Base-by-base conservation (phyloP, 1,140 invertebrate genomes). In the Leptopilina clavipes region DNA sequence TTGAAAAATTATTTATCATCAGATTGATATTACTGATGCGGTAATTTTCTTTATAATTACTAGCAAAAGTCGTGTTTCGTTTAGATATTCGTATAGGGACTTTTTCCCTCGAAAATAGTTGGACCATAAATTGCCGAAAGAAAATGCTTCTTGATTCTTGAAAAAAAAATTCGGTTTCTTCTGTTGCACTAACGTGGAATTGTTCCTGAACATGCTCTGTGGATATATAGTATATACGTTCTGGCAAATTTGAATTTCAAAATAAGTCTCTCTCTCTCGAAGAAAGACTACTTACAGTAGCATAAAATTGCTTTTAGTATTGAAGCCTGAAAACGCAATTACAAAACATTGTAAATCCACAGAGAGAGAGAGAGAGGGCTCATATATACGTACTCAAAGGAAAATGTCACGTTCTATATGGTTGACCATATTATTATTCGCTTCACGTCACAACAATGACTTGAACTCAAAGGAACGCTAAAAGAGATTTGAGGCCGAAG, bases 361-460 rank as follows among this genome's bases (percentile, higher is more conserved):
- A 65, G 59, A 65, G 11, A 52, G 25, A 31, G 25, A 31, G 25
- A 31, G 25, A 31, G 37, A 40, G 5, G 37, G 37, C 7, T 40
- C 37, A 40, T 22, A 31, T 22, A 65, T 65, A 65, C 59, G 19
- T 65, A 65, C 59, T 65, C 59, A 65, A 65, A 37, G 59, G 59
- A 65, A 65, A 31, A 65, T n/a, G 59, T 65, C 25, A 65, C 59
- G 59, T 65, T 65, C 59, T 65, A 65, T 65, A 52, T 17, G 14
- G 17, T 52, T 52, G 59, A 65, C 59, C 59, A 65, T 65, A 65
- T 65, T 65, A 65, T 65, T 65, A 65, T 65, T 65, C 59, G 59
- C 59, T 65, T 65, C 59, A 65, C 59, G 59, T 31, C 25, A 65
- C 59, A 65, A 65, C 59, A 65, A 65, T 65, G 59, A 22, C 59